Conservation (phyloP, 1,140 invertebrate genomes). For the Anadara kagoshimensis region DNA sequence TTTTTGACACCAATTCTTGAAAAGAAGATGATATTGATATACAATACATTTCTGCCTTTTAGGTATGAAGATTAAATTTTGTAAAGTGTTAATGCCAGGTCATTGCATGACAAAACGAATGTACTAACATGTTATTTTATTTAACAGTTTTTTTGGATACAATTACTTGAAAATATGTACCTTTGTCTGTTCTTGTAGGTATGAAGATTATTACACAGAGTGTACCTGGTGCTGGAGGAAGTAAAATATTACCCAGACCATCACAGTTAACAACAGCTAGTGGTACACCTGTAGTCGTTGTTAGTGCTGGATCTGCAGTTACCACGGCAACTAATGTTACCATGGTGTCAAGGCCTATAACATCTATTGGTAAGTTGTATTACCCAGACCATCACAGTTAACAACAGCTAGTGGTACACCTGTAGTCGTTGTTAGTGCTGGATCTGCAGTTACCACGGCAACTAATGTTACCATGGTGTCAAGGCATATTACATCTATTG, state of each 20-base stretch:
- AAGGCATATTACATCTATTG: conserved; percentile 54
- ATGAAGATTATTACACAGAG: conserved; percentile 73
- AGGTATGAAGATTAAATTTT: conserved; percentile 74
- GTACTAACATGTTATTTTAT: too few relatives aligned
- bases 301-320: conserved; percentile 45
- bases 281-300: conserved; percentile 68
- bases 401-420: conserved; percentile 55
- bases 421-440: conserved; percentile 65
- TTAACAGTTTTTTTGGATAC: too few relatives aligned
- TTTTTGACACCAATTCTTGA: too few relatives aligned
- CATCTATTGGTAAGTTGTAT: conserved; percentile 48
- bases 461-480: conserved; percentile 64
- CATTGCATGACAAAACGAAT: too few relatives aligned
- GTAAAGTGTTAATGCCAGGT: too few relatives aligned
- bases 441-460: conserved; percentile 32
- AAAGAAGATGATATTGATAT: too few relatives aligned
- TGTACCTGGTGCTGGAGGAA: conserved; percentile 38
- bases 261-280: conserved; percentile 43
- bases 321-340: conserved; percentile 54
- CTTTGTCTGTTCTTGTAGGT: conserved; percentile 48
- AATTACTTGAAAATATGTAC: too few relatives aligned
- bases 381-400: conserved; percentile 47
- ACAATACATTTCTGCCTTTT: background rate
- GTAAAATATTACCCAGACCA: conserved; percentile 35
- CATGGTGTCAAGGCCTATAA: conserved; percentile 62